Percentiles rank a stretch among this genome's conserved stretches.
Conservation (phyloP, 2,888 invertebrate species). For the Alcis repandata region DNA sequence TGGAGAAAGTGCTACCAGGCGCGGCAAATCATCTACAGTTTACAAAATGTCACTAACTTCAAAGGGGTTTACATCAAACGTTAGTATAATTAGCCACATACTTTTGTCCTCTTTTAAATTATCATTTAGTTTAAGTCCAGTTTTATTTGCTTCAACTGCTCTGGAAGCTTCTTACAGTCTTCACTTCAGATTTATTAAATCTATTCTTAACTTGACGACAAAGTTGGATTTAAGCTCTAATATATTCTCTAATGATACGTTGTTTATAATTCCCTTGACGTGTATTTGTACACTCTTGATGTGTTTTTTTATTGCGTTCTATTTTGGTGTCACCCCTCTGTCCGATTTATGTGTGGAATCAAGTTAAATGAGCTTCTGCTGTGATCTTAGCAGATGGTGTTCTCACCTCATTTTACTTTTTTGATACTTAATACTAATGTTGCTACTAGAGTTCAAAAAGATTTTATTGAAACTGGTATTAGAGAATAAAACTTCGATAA, state of each 20-base stretch:
- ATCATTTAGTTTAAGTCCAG: slow-evolving; percentile 50
- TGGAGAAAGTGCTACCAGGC: slow-evolving; percentile 67
- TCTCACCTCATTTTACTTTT: slow-evolving; percentile 11
- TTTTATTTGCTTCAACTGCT: slow-evolving; percentile 52
- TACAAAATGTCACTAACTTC: slow-evolving; percentile 81
- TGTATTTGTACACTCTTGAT: slow-evolving; percentile 56
- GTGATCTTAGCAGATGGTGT: slow-evolving; percentile 25
- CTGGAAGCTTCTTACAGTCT: slow-evolving; percentile 32
- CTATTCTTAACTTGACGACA: slow-evolving; percentile 78
- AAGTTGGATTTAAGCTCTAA: slow-evolving; percentile 68
- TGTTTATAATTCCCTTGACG: slow-evolving; percentile 67
- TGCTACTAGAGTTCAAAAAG: too few species aligned
- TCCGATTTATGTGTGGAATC: slow-evolving; percentile 43
- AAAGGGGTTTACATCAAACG: slow-evolving; percentile 80
- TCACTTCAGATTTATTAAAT: slow-evolving; percentile 54
- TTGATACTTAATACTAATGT: slow-evolving; percentile 3
- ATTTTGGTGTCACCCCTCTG: slow-evolving; percentile 48
- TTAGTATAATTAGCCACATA: slow-evolving; percentile 63
- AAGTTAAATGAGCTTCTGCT: slow-evolving; percentile 33
- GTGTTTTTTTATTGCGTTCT: slow-evolving; percentile 57
- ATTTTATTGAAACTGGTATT: too few species aligned
- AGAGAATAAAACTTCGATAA: too few species aligned
- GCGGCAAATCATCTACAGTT: slow-evolving; percentile 78
- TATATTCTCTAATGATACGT: slow-evolving; percentile 66
- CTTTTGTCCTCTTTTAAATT: slow-evolving; percentile 55